phyloP scores from a whole-genome alignment of 1,140 invertebrate genomes.

The Diprion similis region DNA sequence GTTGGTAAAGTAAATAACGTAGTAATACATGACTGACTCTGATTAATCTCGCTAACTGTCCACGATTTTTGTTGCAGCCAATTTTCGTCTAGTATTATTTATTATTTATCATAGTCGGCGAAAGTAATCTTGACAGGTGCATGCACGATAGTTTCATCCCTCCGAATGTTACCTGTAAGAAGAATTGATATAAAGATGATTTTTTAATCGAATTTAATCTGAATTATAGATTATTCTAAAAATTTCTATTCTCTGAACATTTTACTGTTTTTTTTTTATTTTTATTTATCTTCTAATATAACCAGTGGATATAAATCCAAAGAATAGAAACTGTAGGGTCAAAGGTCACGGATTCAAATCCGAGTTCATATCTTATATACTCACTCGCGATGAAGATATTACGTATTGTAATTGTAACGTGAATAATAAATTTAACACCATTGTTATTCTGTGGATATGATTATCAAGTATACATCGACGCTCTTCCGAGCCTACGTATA shows the following conservation, averaged over 20 bases:
- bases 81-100: not conserved
- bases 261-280: constrained; percentile 39
- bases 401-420: not conserved
- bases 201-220: not conserved
- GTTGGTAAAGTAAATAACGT: not conserved
- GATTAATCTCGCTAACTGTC: no score
- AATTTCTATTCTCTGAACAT: not conserved
- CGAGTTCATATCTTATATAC: constrained; percentile 16
- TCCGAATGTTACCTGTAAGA: constrained; percentile 6
- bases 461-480: not conserved
- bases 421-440: not conserved
- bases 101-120: constrained; percentile 13
- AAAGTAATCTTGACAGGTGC: constrained; percentile 12
- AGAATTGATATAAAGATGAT: not conserved
- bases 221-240: not conserved
- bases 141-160: not conserved
- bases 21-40: not conserved
- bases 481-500: not conserved
- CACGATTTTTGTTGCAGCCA: no score
- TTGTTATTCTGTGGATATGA: not conserved
- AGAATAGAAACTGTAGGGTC: constrained; percentile 28
- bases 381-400: not conserved
- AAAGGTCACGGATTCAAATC: constrained; percentile 29
- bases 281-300: constrained; percentile 46
- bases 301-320: constrained; percentile 39